These are phyloP conservation scores for Quadroppia sp. DNA, from an alignment of 2,888 invertebrate genomes.

Conservation along the genomic window DNA sequence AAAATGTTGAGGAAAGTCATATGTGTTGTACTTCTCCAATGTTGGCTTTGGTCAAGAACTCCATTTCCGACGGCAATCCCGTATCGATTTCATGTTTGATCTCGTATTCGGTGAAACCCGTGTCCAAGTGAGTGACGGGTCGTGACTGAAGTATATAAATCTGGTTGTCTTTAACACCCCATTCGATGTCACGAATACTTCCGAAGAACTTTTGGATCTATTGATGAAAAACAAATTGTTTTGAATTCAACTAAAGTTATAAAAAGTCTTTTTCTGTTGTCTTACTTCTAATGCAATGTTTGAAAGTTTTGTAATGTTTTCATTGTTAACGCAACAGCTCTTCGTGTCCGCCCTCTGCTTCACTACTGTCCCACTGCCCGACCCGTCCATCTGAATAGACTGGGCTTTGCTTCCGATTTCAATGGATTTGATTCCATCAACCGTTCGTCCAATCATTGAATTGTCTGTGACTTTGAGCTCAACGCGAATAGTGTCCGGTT, in stretches of 20 bases:
- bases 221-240: conserved; percentile 52
- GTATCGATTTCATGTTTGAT: conserved; percentile 70
- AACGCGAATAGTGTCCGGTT: conserved; percentile 65
- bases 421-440: conserved; percentile 46
- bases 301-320: too few species aligned
- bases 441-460: conserved; percentile 44
- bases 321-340: conserved; percentile 64
- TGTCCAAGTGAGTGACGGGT: conserved; percentile 68
- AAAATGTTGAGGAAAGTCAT: not conserved
- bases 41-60: conserved; percentile 45
- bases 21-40: conserved; percentile 44
- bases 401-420: not conserved
- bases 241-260: too few species aligned
- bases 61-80: conserved; percentile 40
- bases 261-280: too few species aligned
- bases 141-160: conserved; percentile 65
- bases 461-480: not conserved
- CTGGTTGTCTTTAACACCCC: conserved; percentile 64
- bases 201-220: conserved; percentile 54
- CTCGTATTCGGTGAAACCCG: conserved; percentile 69
- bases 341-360: conserved; percentile 51
- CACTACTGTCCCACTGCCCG: conserved; percentile 54
- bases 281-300: too few species aligned
- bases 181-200: conserved; percentile 70
- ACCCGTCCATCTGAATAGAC: conserved; percentile 54